Percentiles rank a stretch among this genome's conserved stretches.
phyloP scores from a whole-genome alignment of 2,113 vertebrate genomes.

The Paedocypris sp. region DNA sequence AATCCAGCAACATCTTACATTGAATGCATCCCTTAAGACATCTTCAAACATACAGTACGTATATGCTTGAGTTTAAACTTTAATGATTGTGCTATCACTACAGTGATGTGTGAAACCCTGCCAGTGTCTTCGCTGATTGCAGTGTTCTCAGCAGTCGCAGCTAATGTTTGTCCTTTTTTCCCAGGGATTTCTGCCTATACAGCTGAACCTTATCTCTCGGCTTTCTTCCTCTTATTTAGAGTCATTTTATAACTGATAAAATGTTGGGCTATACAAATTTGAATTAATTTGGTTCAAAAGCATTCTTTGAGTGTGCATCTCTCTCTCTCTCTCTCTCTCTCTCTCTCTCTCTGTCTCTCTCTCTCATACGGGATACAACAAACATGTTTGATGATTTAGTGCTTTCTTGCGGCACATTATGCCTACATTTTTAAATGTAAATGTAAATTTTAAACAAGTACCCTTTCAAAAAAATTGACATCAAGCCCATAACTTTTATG shows the following conservation, averaged over 20 bases:
- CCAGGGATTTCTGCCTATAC: slow-evolving; percentile 8
- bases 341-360: too few species aligned
- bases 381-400: too few species aligned
- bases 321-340: too few species aligned
- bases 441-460: too few species aligned
- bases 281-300: slow-evolving; percentile 40
- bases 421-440: too few species aligned
- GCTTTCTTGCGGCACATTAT: too few species aligned
- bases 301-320: too few species aligned
- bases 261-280: slow-evolving; percentile 38
- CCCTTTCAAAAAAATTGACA: too few species aligned
- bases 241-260: slow-evolving; percentile 35
- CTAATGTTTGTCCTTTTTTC: slow-evolving; percentile 29
- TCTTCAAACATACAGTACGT: slow-evolving; percentile 27
- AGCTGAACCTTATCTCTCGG: slow-evolving; percentile 27
- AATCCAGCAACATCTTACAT: slow-evolving; percentile 26
- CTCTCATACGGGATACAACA: too few species aligned
- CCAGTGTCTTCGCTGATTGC: slow-evolving; percentile 38
- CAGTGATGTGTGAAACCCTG: slow-evolving; percentile 45
- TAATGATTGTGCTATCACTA: slow-evolving; percentile 37
- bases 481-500: too few species aligned
- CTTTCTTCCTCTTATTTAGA: not conserved
- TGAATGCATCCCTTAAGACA: slow-evolving; percentile 36
- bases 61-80: not conserved
- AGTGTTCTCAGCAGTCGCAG: slow-evolving; percentile 29